Conservation (phyloP, 2,797 vertebrate genomes). For the Lutjanus campechanus region DNA sequence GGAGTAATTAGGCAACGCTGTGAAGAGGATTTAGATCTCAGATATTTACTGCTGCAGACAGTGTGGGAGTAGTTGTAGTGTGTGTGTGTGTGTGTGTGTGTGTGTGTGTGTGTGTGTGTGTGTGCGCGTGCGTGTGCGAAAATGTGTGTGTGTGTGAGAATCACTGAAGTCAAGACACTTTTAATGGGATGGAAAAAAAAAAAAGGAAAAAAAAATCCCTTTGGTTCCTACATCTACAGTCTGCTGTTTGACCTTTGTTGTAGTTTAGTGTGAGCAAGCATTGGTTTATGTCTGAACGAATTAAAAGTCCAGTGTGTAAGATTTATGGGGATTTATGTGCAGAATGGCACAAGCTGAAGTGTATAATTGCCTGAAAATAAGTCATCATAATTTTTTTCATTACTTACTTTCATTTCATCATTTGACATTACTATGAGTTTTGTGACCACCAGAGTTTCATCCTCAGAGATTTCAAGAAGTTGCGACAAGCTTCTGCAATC, state of each 20-base stretch:
- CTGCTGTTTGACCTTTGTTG: not conserved
- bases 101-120: not conserved
- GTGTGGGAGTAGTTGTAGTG: slow-evolving; percentile 45
- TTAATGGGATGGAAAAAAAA: not conserved
- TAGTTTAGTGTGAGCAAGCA: not conserved
- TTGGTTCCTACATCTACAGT: not conserved
- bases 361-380: too few relatives aligned
- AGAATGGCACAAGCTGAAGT: too few relatives aligned
- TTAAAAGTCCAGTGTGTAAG: not conserved
- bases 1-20: slow-evolving; percentile 96
- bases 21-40: slow-evolving; percentile 87
- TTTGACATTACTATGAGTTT: too few relatives aligned
- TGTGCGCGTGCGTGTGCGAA: not conserved
- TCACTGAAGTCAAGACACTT: slow-evolving; percentile 7
- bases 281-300: not conserved
- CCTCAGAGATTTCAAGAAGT: too few relatives aligned
- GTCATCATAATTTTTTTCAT: too few relatives aligned
- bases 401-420: too few relatives aligned
- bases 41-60: slow-evolving; percentile 75
- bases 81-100: slow-evolving; percentile 19
- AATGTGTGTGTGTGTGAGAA: not conserved
- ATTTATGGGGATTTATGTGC: too few relatives aligned
- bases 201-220: too few relatives aligned
- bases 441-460: too few relatives aligned
- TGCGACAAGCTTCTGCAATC: too few relatives aligned